Base-by-base conservation (phyloP, 2,797 vertebrate genomes). In the Pelodytes ibericus region DNA sequence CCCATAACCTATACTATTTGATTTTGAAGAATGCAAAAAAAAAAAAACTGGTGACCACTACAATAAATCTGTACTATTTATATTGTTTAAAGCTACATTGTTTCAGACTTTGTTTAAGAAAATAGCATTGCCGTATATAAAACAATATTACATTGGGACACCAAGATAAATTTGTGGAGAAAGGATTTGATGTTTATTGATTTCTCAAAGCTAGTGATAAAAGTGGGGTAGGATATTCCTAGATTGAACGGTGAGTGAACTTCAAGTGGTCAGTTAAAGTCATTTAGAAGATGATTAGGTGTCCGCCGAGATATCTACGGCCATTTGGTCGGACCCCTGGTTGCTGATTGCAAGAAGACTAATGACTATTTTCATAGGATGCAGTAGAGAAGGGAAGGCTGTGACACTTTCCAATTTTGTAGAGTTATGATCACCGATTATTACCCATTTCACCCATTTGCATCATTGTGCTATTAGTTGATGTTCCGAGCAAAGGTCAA, bases 281-380 rank as follows among this genome's bases (percentile, higher is more conserved):
- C 66, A 70, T 72, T 78, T 78, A 72, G 75, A 41, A 61, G 70
- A 78, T 78, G 75, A 78, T 78, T 78, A 78, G 62, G 57, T 72
- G 63, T 73, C 64, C 63, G 41, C 31, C 31, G 26, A 41, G 47
- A 73, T 68, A 68, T 58, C 76, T 73, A 22, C 62, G 47, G 71
- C 64, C 64, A 73, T 79, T 79, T 44, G 63, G 57, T 29, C 31
- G 57, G 57, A 33, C 56, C 25, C n/a, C 39, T 59, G 76, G 63
- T 62, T 44, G 20, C 70, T 79, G 76, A 79, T 79, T 79, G 70
- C 70, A 22, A 20, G 36, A 73, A 63, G 63, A 78, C 39, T 72
- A 72, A 78, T 72, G 63, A 49, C 15, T 67, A 53, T 67, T 59
- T 60, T 78, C 27, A 29, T 65, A 39, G 26, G n/a, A 10, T 65